Evolutionary conservation across 2,888 invertebrate genomes (phyloP), one percentile per base, ranked within the genome.

Genomic region (Toxonevra muliebris): DNA sequence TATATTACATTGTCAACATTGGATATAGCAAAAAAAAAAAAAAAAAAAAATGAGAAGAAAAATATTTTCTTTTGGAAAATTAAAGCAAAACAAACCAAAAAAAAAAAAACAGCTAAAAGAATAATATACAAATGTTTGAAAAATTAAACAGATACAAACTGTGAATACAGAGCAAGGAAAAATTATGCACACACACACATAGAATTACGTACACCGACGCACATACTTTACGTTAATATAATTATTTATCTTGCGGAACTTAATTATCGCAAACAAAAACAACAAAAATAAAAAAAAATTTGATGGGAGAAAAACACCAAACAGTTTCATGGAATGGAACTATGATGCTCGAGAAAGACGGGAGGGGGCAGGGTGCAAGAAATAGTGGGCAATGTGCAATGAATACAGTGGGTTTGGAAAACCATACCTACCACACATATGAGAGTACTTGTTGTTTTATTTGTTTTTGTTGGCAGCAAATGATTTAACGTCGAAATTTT

Each of bases 161-260:
- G 8, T n/a, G 48, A 48, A 48, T 48, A 7, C 53, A n/a, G 53
- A 15, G 7, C 17, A 53, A 53, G 15, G 1, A 0, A 53, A 30
- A 30, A 30, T 4, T 30, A 30, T 17, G 1, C 10, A 53, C 19
- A 11, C 11, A 53, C 53, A 53, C 53, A 53, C 13, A 53, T 19
- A 5, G 5, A 19, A 11, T 53, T 53, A 5, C 53, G 17, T 17
- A 53, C 53, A 53, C 53, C 19, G n/a, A 17, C 19, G 5, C 17
- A 17, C 15, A 53, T 53, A 53, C 17, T 17, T 53, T 53, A 48
- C 48, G 15, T 19, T 53, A 57, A 11, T 40, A 57, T 57, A 64
- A 64, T 64, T 64, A 64, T 64, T 64, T 64, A 64, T 64, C 64
- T 64, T 57, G 64, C 57, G 64, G 64, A 48, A 64, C 64, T 64